Percentiles rank a stretch among this genome's conserved stretches.
Conservation (phyloP, 2,888 invertebrate species). For the Cylloceria caligata region DNA sequence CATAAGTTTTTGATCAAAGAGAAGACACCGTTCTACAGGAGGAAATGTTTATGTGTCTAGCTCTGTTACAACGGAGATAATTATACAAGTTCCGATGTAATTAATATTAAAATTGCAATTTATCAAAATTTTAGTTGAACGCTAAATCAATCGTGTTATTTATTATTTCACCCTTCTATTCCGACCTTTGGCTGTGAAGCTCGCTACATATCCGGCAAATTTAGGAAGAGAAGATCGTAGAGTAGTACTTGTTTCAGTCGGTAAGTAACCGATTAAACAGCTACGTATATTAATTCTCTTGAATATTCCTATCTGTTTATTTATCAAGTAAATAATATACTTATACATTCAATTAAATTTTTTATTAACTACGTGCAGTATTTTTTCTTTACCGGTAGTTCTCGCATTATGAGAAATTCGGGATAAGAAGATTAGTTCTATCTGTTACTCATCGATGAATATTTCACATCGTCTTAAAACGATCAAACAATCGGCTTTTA, state of each 20-base stretch:
- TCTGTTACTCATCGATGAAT: too few species aligned
- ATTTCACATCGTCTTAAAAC: too few species aligned
- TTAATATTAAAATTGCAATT: conserved; percentile 7
- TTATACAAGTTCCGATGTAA: conserved; percentile 24
- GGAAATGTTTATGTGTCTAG: background rate
- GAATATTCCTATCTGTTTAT: too few species aligned
- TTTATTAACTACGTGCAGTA: too few species aligned
- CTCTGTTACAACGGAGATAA: conserved; percentile 16
- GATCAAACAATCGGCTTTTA: too few species aligned
- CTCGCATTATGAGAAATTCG: too few species aligned
- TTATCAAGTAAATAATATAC: too few species aligned
- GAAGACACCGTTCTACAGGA: background rate
- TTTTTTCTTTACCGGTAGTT: too few species aligned
- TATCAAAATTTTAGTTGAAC: conserved; percentile 26
- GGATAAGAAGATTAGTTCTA: too few species aligned
- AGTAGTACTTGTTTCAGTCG: background rate
- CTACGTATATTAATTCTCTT: too few species aligned
- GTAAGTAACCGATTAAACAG: background rate
- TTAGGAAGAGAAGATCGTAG: background rate
- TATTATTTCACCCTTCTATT: background rate
- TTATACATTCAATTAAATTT: too few species aligned
- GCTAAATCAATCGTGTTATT: background rate
- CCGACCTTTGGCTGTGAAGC: background rate
- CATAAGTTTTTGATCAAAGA: background rate
- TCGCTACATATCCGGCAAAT: background rate